Evolutionary conservation across 1,140 invertebrate species (phyloP).

Genomic region (Bathynomus jamesi): DNA sequence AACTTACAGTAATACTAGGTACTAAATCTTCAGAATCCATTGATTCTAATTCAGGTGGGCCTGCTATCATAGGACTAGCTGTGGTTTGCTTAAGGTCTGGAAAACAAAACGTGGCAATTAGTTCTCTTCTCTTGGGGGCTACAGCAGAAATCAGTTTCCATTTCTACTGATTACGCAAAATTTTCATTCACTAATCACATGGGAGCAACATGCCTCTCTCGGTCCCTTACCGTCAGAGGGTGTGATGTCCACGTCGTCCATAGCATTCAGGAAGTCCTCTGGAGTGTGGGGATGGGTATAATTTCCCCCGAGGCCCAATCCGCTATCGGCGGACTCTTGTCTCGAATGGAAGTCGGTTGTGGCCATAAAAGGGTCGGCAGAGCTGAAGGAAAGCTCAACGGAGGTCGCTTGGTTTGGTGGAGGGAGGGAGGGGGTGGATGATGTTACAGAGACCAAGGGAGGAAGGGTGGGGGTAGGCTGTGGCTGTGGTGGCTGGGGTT

Average conservation of each 20-base stretch:
- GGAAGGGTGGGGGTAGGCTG: slow-evolving; percentile 3
- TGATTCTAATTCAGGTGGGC: slow-evolving; percentile 28
- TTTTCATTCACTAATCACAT: too few species aligned
- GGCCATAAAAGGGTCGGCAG: slow-evolving; percentile 42
- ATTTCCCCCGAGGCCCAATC: slow-evolving; percentile 66
- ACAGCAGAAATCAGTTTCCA: too few species aligned
- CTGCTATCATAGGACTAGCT: slow-evolving; percentile 16
- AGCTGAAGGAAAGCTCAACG: not conserved
- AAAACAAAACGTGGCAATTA: too few species aligned
- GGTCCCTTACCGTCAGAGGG: slow-evolving; percentile 34
- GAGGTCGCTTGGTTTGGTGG: not conserved
- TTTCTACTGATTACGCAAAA: too few species aligned
- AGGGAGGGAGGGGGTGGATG: not conserved
- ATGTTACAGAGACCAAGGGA: slow-evolving; percentile 3
- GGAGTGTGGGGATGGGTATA: slow-evolving; percentile 85
- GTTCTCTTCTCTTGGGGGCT: too few species aligned
- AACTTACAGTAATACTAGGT: slow-evolving; percentile 30
- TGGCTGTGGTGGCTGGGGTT: slow-evolving; percentile 19
- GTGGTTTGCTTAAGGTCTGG: slow-evolving; percentile 6
- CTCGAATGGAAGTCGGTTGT: slow-evolving; percentile 67
- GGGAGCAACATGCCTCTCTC: too few species aligned
- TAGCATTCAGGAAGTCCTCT: slow-evolving; percentile 78
- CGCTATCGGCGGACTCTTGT: slow-evolving; percentile 87
- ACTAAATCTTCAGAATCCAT: slow-evolving; percentile 37
- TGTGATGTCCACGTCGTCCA: slow-evolving; percentile 56